phyloP scores from a whole-genome alignment of 37 sponge, comb jelly and placozoan genomes.

The Corticium candelabrum region DNA sequence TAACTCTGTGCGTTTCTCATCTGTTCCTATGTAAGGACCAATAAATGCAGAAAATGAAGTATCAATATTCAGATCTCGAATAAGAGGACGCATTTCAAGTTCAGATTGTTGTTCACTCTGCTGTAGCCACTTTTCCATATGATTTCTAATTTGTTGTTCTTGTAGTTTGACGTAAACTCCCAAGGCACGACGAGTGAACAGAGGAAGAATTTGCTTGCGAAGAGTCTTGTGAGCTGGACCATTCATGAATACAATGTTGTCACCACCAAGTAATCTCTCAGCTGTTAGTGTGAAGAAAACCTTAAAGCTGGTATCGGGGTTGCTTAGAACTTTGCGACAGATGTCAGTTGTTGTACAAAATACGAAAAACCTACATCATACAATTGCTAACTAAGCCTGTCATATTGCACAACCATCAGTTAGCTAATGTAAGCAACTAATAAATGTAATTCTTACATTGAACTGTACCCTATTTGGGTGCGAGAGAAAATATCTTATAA shows the following conservation, averaged over 20 bases:
- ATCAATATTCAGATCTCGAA: slow-evolving; percentile 1
- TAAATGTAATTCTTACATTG: no score
- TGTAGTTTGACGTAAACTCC: slow-evolving; percentile 3
- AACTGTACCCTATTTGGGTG: no score
- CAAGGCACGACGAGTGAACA: slow-evolving; percentile 14
- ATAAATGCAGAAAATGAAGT: slow-evolving; percentile 12
- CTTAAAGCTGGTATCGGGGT: not conserved
- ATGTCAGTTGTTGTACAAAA: not conserved
- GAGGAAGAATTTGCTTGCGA: slow-evolving; percentile 5
- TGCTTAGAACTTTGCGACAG: not conserved
- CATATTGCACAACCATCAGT: no score
- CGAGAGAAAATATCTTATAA: no score
- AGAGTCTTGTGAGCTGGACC: slow-evolving; percentile 9
- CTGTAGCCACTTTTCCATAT: not conserved
- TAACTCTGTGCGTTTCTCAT: not conserved
- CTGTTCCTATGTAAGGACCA: slow-evolving; percentile 10
- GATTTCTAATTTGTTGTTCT: not conserved
- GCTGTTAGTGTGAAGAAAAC: not conserved
- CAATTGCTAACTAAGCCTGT: no score
- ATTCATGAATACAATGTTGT: slow-evolving; percentile 10
- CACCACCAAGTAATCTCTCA: not conserved
- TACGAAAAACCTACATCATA: not conserved
- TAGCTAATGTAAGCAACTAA: no score
- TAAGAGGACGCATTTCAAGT: not conserved
- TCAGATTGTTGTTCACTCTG: not conserved